Base-by-base conservation (phyloP, 92 coral and sea anemone genomes). In the Epizoanthus rinbou region DNA sequence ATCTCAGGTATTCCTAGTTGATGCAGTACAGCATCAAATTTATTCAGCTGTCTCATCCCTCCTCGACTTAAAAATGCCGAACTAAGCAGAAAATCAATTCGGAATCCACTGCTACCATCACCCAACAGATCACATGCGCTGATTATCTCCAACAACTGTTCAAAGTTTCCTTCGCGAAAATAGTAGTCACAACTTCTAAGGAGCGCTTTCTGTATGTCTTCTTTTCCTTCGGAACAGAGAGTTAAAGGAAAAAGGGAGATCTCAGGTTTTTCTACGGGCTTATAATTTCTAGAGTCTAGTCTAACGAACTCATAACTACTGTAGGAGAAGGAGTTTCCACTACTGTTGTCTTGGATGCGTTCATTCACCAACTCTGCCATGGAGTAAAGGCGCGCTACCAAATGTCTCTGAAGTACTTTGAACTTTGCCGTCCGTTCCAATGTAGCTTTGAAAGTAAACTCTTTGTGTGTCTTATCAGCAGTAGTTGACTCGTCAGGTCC, bases 371-470 rank as follows among this genome's bases (percentile, higher is more conserved):
- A 87, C 41, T 97, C 90, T n/a, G 97, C 90, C 25, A 97, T 79
- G 21, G 93, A 82, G 73, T 94, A 89, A 73, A 97, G 87, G 56
- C 87, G 87, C n/a, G 95, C 88, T 6, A 89, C 92, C 23, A 97
- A 73, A 80, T 90, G 91, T 25, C 99, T 92, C 87, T 94, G 99
- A 39, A 97, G 91, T 28, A 87, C 66, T 15, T 95, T 98, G 60
- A 91, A 97, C 37, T 87, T 89, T 57, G 79, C 28, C 13, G 91
- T 80, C 62, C 89, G 87, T 67, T 90, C 85, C 17, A 97, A 81
- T 23, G 91, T 91, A 69, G 73, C 75, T 74, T 85, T 89, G 64
- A 97, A 97, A 14, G 95, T 87, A 41, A 90, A 57, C 17, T 91
- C 93, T 11, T 67, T 56, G 57, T 90, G 74, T 58, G 60, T 58